Evolutionary conservation across 2,888 invertebrate species (phyloP), one percentile per base, ranked within the genome.

Genomic region (Scaptomyza tumidula): DNA sequence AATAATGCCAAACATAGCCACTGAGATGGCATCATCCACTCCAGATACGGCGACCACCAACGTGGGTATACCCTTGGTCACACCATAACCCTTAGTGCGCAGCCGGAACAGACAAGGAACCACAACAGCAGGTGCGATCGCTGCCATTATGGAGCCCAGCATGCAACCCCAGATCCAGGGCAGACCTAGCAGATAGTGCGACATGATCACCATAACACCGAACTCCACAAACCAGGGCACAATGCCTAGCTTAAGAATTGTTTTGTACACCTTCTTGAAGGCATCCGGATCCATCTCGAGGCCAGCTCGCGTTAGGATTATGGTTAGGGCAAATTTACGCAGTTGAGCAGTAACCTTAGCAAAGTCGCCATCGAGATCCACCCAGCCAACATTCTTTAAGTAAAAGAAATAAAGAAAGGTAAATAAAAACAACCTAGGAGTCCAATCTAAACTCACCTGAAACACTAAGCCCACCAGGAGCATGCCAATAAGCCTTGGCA

Each of bases 61-160:
- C 0, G 99, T 99, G 0, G 99, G 98, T 56, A 99, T 97, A 16
- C 99, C 99, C 93, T 98, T 98, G 43, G 96, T 96, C 2, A 98
- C 96, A 0, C 99, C 99, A 89, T 97, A 98, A 3, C 97, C 97
- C 90, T 96, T 96, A 60, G 94, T 95, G 11, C 98, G 94, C 11
- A 99, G 93, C 43, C 96, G 94, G 90, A 98, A 95, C 70, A 99
- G 94, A 78, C 97, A 97, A 0, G 99, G 98, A 13, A 99, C 98
- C 9, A 99, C 96, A 9, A 99, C 98, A 5, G 99, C 99, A 0
- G 99, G 99, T 0, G 98, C 98, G 0, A 99, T 98, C 0, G 98
- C 99, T 0, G 98, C 97, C 71, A 98, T 93, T 56, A 97, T 95
- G 43, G 96, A 94, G 6, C 98, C 98, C 37, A 98, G 93, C 57